Conservation (phyloP, 2,113 vertebrate genomes). For the Gymnobelideus leadbeateri region DNA sequence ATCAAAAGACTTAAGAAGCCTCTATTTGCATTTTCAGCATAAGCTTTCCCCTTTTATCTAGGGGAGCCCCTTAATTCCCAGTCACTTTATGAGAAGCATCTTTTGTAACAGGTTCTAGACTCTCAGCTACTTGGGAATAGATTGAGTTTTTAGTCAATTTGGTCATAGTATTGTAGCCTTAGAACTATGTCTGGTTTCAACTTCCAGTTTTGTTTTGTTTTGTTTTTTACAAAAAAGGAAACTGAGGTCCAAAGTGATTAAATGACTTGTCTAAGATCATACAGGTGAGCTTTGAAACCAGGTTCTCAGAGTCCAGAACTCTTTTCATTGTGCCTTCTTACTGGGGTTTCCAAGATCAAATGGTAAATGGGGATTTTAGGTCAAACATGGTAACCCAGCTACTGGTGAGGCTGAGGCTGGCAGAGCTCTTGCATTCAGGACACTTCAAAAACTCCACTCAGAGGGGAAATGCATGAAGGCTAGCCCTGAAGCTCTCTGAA, state of each 20-base stretch:
- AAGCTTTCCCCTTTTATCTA: neutral
- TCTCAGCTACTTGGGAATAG: neutral
- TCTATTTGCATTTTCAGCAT: constrained; percentile 26
- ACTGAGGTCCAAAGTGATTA: neutral
- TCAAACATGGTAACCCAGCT: neutral
- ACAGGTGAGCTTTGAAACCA: neutral
- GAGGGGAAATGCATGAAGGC: neutral
- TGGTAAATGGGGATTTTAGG: neutral
- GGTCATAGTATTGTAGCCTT: neutral
- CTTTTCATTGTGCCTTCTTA: neutral
- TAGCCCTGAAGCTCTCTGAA: neutral
- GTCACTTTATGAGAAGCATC: neutral
- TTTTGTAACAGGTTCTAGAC: constrained; percentile 8
- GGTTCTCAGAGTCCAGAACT: neutral
- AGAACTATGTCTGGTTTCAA: neutral
- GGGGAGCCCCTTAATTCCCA: neutral
- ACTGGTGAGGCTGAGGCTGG: neutral
- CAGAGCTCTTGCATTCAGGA: neutral
- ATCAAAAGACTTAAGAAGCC: neutral
- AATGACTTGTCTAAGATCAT: neutral
- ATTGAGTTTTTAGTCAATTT: neutral
- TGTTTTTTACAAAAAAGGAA: neutral
- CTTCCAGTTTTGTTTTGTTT: neutral
- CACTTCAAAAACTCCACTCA: neutral
- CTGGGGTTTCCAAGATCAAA: neutral